These are phyloP conservation scores for Chelonus formosanus DNA, from an alignment of 2,888 invertebrate species.

Conservation along the genomic window DNA sequence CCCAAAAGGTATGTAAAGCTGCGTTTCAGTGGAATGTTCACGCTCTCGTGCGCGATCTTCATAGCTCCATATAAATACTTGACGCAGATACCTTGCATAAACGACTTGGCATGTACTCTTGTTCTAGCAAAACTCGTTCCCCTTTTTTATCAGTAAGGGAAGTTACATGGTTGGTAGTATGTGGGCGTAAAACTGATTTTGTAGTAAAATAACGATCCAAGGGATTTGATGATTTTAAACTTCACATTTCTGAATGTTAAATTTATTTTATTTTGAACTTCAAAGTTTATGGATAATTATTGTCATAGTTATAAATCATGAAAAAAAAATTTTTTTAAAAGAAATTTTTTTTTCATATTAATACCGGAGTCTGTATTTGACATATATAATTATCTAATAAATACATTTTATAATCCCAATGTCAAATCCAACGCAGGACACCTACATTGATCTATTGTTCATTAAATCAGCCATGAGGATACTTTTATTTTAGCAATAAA, in stretches of 20 bases:
- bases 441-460: constrained; percentile 49
- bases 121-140: constrained; percentile 46
- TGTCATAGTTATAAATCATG: too few relatives aligned
- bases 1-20: constrained; percentile 34
- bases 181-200: constrained; percentile 42
- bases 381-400: too few relatives aligned
- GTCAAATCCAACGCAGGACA: constrained; percentile 52
- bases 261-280: too few relatives aligned
- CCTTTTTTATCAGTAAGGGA: constrained; percentile 27
- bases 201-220: constrained; percentile 10
- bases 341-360: not conserved
- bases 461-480: too few relatives aligned
- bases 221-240: not conserved
- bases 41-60: constrained; percentile 29
- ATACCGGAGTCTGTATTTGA: constrained; percentile 9
- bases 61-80: constrained; percentile 40
- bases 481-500: too few relatives aligned
- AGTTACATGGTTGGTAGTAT: constrained; percentile 39
- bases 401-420: constrained; percentile 53
- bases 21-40: constrained; percentile 5
- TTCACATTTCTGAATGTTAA: too few relatives aligned
- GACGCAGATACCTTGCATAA: constrained; percentile 39
- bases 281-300: too few relatives aligned
- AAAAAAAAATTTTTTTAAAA: too few relatives aligned
- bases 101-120: constrained; percentile 42